Evolutionary conservation across 2,888 invertebrate genomes (phyloP).

Genomic region (Brachyptera risi): DNA sequence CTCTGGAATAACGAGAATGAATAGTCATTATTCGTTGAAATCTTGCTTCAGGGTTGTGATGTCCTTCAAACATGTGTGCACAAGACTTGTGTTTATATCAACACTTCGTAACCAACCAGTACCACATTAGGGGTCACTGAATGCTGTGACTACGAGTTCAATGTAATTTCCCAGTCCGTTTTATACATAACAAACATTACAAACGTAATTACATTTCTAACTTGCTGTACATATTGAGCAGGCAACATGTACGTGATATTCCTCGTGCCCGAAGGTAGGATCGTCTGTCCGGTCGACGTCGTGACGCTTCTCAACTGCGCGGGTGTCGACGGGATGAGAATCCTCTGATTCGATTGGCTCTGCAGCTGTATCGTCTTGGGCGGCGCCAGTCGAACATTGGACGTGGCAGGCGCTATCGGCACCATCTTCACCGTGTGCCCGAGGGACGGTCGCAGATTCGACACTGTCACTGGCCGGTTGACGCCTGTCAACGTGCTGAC

Average conservation of each 20-base stretch:
- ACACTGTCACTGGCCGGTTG: constrained; percentile 14
- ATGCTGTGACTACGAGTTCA: too few relatives aligned
- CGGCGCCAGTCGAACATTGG: not conserved
- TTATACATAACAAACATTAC: too few relatives aligned
- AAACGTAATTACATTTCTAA: constrained; percentile 29
- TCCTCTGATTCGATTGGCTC: constrained; percentile 42
- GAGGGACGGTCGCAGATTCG: constrained; percentile 22
- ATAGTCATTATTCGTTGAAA: too few relatives aligned
- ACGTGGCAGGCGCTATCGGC: constrained; percentile 29
- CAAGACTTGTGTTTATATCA: too few relatives aligned
- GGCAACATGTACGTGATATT: constrained; percentile 52
- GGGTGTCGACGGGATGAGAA: constrained; percentile 45
- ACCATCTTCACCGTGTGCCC: constrained; percentile 30
- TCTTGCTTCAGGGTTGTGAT: too few relatives aligned
- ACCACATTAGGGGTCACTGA: too few relatives aligned
- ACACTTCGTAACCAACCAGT: too few relatives aligned
- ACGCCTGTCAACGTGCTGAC: constrained; percentile 21
- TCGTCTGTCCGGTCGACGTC: constrained; percentile 40
- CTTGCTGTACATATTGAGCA: constrained; percentile 53
- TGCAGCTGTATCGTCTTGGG: not conserved
- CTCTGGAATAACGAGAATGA: too few relatives aligned
- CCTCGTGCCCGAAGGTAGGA: constrained; percentile 42
- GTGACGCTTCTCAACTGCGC: constrained; percentile 39
- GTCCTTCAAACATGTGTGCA: too few relatives aligned
- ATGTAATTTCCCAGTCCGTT: too few relatives aligned